Percentiles rank a stretch among this genome's conserved stretches.
Conservation (phyloP, 1,140 invertebrate species). For the Hylaeus anthracinus region DNA sequence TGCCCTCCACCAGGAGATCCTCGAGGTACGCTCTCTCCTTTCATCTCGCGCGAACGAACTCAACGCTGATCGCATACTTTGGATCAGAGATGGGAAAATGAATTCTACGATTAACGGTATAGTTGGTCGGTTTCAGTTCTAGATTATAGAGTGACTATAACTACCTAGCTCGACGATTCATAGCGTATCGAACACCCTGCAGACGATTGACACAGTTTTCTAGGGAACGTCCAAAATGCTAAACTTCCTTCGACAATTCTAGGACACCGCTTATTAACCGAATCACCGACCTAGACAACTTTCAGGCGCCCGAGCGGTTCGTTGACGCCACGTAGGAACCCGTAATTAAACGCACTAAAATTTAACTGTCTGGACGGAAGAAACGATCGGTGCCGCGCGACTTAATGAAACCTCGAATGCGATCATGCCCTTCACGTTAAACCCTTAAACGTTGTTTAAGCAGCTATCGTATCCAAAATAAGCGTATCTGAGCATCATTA, state of each 20-base stretch:
- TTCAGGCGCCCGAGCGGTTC: not conserved
- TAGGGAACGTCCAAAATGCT: too few relatives aligned
- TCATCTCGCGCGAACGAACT: too few relatives aligned
- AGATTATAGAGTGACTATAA: too few relatives aligned
- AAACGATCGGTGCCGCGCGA: slow-evolving; percentile 60
- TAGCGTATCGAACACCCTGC: too few relatives aligned
- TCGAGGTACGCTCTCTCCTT: slow-evolving; percentile 66
- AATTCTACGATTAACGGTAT: too few relatives aligned
- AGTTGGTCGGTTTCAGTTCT: too few relatives aligned
- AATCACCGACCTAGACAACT: not conserved
- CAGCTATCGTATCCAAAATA: slow-evolving; percentile 61
- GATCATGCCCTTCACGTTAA: slow-evolving; percentile 37
- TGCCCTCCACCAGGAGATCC: slow-evolving; percentile 67
- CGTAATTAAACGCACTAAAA: slow-evolving; percentile 75
- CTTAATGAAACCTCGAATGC: slow-evolving; percentile 67
- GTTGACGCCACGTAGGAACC: slow-evolving; percentile 47
- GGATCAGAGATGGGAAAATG: too few relatives aligned
- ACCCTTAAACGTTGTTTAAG: slow-evolving; percentile 70
- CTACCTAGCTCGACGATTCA: too few relatives aligned
- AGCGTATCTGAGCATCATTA: slow-evolving; percentile 54
- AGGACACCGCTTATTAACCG: not conserved
- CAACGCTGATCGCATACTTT: too few relatives aligned
- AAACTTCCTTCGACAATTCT: too few relatives aligned
- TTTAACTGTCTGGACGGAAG: slow-evolving; percentile 66
- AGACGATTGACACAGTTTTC: too few relatives aligned